Percentiles rank a stretch among this genome's conserved stretches.
These are phyloP conservation scores for Empis stercorea DNA, from an alignment of 2,888 invertebrate genomes.

Conservation along the genomic window DNA sequence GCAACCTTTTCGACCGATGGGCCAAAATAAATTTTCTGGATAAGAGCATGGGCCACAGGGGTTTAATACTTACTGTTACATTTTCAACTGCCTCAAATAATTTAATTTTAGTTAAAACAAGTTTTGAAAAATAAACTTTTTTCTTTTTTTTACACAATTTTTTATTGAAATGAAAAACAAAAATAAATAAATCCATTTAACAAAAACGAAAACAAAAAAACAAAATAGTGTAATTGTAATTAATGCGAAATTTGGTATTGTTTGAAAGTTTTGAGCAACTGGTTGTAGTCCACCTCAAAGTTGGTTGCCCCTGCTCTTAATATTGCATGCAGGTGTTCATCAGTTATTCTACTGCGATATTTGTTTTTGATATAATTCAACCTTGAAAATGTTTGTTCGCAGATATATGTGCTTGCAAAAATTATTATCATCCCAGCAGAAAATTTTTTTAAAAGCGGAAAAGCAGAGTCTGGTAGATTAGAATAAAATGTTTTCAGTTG, in stretches of 20 bases:
- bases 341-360: slow-evolving; percentile 1
- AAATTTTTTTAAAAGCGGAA: slow-evolving; percentile 1
- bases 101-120: not conserved
- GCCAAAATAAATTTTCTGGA: not conserved
- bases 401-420: slow-evolving; percentile 1
- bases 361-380: slow-evolving; percentile 1
- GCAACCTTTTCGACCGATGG: not conserved
- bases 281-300: not conserved
- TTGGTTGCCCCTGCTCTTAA: slow-evolving; percentile 1
- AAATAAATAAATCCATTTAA: not conserved
- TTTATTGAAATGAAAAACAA: not conserved
- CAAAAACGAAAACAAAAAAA: not conserved
- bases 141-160: not conserved
- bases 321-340: slow-evolving; percentile 1
- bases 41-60: not conserved
- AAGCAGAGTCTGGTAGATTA: not conserved
- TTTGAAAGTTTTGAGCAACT: not conserved
- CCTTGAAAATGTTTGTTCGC: not conserved
- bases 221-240: not conserved
- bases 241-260: slow-evolving; percentile 1
- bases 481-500: slow-evolving; percentile 1
- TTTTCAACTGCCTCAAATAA: not conserved
- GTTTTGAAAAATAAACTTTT: not conserved
- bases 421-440: slow-evolving; percentile 1
- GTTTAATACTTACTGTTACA: slow-evolving; percentile 1